These are phyloP conservation scores for Trematomus loennbergii DNA, from an alignment of 2,113 vertebrate genomes.

Conservation along the genomic window DNA sequence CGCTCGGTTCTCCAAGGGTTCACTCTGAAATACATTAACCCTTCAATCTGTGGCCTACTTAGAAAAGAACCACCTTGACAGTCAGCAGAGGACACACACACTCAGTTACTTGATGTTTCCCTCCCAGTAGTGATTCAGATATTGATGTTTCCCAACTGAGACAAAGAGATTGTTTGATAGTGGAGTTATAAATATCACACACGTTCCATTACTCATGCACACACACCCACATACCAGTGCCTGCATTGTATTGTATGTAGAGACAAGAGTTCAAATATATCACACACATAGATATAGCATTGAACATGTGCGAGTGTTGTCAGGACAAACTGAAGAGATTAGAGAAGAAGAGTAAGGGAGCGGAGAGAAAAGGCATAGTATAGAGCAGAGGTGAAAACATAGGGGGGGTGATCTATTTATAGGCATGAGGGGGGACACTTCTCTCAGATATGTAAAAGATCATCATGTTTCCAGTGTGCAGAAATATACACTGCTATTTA, in stretches of 20 bases:
- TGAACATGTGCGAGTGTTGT: background rate
- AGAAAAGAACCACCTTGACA: conserved; percentile 66
- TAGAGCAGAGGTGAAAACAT: conserved; percentile 35
- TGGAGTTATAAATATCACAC: conserved; percentile 65
- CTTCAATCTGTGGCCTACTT: conserved; percentile 71
- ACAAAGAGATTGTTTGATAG: conserved; percentile 64
- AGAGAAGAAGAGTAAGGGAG: conserved; percentile 13
- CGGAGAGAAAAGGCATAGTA: conserved; percentile 31
- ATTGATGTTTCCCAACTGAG: conserved; percentile 65
- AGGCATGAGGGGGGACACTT: conserved; percentile 16
- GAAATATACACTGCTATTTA: background rate
- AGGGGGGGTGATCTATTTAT: conserved; percentile 61
- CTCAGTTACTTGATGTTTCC: conserved; percentile 23
- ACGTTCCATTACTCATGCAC: conserved; percentile 27
- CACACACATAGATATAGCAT: too few species aligned
- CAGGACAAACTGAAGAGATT: conserved; percentile 23
- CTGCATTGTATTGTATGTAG: background rate
- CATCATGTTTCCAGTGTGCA: background rate
- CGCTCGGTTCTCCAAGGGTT: conserved; percentile 69
- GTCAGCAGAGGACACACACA: conserved; percentile 61
- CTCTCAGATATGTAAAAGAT: conserved; percentile 36
- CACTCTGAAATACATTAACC: conserved; percentile 72
- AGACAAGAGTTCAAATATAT: too few species aligned
- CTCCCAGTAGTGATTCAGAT: conserved; percentile 61
- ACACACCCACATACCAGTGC: background rate